Evolutionary conservation across 2,113 vertebrate genomes (phyloP), one percentile per base, ranked within the genome.

Genomic region (Rhabdomys dilectus): DNA sequence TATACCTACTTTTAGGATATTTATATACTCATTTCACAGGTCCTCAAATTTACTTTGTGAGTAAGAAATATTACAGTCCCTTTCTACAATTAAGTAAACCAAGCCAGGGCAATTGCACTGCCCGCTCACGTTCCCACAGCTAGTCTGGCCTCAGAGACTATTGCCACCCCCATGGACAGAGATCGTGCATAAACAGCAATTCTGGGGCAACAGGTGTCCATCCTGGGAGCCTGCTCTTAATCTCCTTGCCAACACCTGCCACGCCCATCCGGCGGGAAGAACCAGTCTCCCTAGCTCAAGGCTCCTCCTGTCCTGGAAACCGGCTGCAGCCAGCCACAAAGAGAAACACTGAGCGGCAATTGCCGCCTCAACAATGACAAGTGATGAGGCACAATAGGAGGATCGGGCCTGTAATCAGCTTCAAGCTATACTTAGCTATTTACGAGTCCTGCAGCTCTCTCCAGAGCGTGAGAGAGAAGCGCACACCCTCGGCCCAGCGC

Each of bases 301-400:
- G 93, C 89, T 95, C 75, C 95, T 96, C 91, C 56, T 92, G 90
- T 97, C 97, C 96, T 95, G 91, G 36, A 97, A 98, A 91, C 10
- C 66, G 94, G 97, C 88, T 56, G 64, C 91, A 95, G 92, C 73
- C 17, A 81, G 92, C 2, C 6, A 93, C 88, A 82, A 93, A 91
- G 95, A 89, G 95, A 95, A 84, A 82, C 85, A 84, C 95, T 93
- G 95, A 56, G 89, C 93, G 13, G 88, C 96, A 95, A 96, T 15
- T 89, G 95, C 96, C 89, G 93, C 87, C 96, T 96, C 94, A 66
- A 98, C 98, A 95, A 97, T 95, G 96, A 97, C 96, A 97, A 95
- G 70, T 97, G 97, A 98, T 98, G 97, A 98, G 81, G 94, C 96
- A 96, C 96, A 94, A 95, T 95, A 97, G 95, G 92, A 42, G 96